Conservation (phyloP, 2,888 invertebrate species). For the Cryptosula pallasiana region DNA sequence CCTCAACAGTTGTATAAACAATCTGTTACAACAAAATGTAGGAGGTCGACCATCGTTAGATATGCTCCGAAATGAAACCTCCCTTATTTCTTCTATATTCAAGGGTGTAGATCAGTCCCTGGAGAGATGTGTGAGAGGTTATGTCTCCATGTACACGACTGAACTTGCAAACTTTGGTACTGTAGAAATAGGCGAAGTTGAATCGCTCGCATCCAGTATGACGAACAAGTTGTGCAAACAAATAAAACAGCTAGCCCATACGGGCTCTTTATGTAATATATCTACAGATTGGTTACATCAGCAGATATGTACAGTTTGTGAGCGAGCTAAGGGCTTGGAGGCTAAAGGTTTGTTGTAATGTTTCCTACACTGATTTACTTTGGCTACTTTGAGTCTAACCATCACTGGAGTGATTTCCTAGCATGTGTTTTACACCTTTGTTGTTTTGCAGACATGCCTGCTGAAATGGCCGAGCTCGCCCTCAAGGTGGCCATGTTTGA, state of each 20-base stretch:
- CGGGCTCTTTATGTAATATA: background rate
- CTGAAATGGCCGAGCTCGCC: background rate
- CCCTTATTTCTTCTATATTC: background rate
- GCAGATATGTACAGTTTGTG: conserved; percentile 4
- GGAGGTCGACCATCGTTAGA: background rate
- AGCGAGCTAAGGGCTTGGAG: background rate
- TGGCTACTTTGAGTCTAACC: too few species aligned
- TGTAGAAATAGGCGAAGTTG: conserved; percentile 6
- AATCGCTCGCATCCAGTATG: background rate
- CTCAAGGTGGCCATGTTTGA: conserved; percentile 3
- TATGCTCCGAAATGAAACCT: background rate
- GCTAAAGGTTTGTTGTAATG: conserved; percentile 6
- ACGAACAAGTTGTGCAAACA: background rate
- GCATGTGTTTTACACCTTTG: too few species aligned
- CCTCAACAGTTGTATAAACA: background rate
- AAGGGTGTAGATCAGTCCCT: background rate
- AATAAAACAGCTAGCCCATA: background rate
- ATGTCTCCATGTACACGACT: background rate
- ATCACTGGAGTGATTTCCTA: too few species aligned
- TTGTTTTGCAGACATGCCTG: conserved; percentile 5
- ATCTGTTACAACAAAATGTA: background rate
- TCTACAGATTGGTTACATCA: conserved; percentile 2
- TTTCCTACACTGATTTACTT: too few species aligned
- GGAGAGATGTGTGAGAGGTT: background rate
- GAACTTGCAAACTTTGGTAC: conserved; percentile 16